phyloP scores from a whole-genome alignment of 1,140 invertebrate species.

The Drosophila mojavensis region DNA sequence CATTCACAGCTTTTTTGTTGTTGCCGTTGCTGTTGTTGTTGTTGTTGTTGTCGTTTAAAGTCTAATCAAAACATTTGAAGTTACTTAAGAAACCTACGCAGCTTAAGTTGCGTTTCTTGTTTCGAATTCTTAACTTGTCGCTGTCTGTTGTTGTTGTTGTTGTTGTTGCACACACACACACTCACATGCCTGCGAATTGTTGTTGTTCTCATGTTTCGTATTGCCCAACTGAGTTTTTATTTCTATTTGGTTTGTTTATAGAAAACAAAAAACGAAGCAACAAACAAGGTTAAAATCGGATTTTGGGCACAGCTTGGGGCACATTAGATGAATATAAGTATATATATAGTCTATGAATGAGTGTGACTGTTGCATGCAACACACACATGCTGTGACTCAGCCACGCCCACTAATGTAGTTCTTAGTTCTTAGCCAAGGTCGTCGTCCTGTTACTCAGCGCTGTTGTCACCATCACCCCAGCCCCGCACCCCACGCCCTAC shows the following conservation, averaged over 20 bases:
- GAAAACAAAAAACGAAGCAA: not conserved
- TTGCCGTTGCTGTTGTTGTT: constrained; percentile 29
- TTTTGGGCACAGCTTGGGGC: not conserved
- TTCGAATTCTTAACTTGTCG: constrained; percentile 76
- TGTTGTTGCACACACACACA: constrained; percentile 24
- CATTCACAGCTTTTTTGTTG: constrained; percentile 41
- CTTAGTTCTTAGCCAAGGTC: constrained; percentile 55
- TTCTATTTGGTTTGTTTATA: constrained; percentile 2
- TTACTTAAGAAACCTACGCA: constrained; percentile 81
- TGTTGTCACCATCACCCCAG: constrained; percentile 1
- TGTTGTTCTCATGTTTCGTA: constrained; percentile 33
- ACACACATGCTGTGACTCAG: not conserved
- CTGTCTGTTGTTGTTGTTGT: constrained; percentile 25
- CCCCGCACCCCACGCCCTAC: not conserved
- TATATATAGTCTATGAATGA: too few relatives aligned
- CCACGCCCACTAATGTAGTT: not conserved
- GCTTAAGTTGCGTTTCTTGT: constrained; percentile 81
- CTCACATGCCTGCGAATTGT: constrained; percentile 6
- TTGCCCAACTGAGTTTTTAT: constrained; percentile 16
- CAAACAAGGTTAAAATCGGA: constrained; percentile 2
- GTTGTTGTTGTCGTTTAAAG: constrained; percentile 75
- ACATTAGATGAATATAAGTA: not conserved
- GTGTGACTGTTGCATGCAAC: not conserved
- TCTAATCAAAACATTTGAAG: constrained; percentile 82
- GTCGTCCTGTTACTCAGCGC: constrained; percentile 65